phyloP scores from a whole-genome alignment of 2,797 vertebrate genomes.

The Sciaenops ocellatus region DNA sequence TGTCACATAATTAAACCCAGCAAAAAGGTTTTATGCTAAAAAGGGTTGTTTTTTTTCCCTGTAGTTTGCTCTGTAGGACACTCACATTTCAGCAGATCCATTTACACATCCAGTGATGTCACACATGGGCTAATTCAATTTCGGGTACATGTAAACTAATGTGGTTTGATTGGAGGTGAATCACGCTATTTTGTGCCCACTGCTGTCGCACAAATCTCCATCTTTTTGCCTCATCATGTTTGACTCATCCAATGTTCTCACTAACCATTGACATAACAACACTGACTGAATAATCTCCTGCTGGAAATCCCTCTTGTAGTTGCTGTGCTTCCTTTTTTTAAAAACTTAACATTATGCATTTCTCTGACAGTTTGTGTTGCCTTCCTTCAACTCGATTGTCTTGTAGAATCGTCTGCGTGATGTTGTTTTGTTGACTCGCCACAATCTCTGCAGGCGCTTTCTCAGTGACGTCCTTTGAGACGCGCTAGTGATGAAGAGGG shows the following conservation, averaged over 20 bases:
- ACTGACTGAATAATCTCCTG: not conserved
- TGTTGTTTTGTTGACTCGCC: slow-evolving; percentile 2
- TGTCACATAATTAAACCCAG: not conserved
- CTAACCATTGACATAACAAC: not conserved
- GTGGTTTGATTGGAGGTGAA: not conserved
- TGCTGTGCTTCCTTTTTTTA: not conserved
- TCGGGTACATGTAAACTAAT: not conserved
- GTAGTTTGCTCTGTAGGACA: not conserved
- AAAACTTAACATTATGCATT: not conserved
- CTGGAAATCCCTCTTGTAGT: not conserved
- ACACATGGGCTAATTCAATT: not conserved
- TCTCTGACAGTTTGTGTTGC: not conserved
- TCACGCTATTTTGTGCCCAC: not conserved
- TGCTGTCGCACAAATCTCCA: too few species aligned
- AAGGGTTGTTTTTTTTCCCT: not conserved
- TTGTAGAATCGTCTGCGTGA: not conserved
- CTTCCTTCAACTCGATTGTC: not conserved
- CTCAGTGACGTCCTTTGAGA: slow-evolving; percentile 4
- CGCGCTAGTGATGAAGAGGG: not conserved
- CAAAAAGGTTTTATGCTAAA: not conserved
- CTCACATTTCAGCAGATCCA: not conserved
- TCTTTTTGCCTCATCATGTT: not conserved
- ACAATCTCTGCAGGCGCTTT: not conserved
- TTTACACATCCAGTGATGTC: not conserved
- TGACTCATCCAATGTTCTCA: not conserved